A percentile compares a stretch with the other conserved stretches of the same genome.
Conservation (phyloP, 2,888 invertebrate species). For the Nemurella pictetii region DNA sequence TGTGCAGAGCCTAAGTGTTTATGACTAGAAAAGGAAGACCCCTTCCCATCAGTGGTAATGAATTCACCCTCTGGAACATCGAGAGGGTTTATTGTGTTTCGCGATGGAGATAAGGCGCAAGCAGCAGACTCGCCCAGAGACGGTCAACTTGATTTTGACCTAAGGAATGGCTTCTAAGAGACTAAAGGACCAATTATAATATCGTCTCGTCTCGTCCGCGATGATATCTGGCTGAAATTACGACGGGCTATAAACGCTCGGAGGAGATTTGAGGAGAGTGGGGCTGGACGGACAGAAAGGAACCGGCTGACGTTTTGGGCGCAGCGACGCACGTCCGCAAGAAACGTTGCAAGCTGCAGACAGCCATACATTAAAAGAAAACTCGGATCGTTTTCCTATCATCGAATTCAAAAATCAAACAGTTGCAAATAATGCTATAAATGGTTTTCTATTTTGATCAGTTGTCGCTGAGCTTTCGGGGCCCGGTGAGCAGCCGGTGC, state of each 20-base stretch:
- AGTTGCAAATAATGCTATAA: no score
- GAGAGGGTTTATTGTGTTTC: not conserved
- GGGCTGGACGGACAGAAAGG: not conserved
- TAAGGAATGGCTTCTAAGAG: not conserved
- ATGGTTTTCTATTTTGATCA: no score
- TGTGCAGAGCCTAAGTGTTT: not conserved
- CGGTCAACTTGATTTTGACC: not conserved
- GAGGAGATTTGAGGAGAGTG: not conserved
- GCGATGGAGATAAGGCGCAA: not conserved
- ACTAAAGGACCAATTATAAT: slow-evolving; percentile 1
- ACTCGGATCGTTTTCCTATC: no score
- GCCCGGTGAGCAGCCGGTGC: no score
- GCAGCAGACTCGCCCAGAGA: not conserved
- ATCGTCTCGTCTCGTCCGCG: not conserved
- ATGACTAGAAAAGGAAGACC: not conserved
- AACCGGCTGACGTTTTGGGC: no score
- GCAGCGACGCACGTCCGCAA: no score
- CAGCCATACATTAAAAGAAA: no score
- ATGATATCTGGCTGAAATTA: not conserved
- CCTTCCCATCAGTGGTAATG: not conserved
- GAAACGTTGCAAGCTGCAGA: no score
- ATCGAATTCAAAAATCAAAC: no score
- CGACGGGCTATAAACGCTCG: not conserved
- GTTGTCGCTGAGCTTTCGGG: no score
- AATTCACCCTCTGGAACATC: not conserved